These are phyloP conservation scores for Agrenia bidenticulata DNA, from an alignment of 2,888 invertebrate genomes.

Conservation along the genomic window DNA sequence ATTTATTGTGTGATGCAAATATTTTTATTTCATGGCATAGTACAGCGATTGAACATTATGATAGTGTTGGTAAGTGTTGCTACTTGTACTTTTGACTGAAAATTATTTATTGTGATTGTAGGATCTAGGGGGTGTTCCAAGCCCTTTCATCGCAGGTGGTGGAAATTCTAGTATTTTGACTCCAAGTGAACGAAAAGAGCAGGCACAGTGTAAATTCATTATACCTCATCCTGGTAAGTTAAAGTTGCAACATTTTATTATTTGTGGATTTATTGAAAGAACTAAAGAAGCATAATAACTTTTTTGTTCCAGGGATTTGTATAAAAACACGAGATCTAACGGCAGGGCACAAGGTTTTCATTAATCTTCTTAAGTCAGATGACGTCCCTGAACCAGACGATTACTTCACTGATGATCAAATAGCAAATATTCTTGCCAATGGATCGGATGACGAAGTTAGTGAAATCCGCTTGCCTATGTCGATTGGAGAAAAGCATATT, in stretches of 20 bases:
- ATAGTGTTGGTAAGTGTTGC: constrained; percentile 14
- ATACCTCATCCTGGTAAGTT: constrained; percentile 45
- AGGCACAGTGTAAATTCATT: constrained; percentile 49
- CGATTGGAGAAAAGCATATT: constrained; percentile 59
- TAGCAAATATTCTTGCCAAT: constrained; percentile 56
- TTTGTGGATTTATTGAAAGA: no score
- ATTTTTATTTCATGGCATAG: no score
- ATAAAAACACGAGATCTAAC: constrained; percentile 53
- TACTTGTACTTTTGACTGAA: no score
- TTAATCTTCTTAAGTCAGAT: constrained; percentile 58
- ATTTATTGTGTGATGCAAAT: no score
- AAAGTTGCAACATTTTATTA: no score
- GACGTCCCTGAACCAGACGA: constrained; percentile 53
- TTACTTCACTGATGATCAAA: constrained; percentile 56
- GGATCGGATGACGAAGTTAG: constrained; percentile 56
- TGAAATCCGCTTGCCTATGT: constrained; percentile 59
- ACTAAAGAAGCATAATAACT: no score
- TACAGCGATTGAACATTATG: no score
- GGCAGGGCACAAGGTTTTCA: constrained; percentile 54
- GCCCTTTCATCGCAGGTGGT: no score
- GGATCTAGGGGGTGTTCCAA: no score
- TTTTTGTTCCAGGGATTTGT: constrained; percentile 53
- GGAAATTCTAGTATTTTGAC: constrained; percentile 25
- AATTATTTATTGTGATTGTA: background rate
- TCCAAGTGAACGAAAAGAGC: constrained; percentile 45